phyloP scores from a whole-genome alignment of 2,888 invertebrate species.

The Deilephila porcellus region DNA sequence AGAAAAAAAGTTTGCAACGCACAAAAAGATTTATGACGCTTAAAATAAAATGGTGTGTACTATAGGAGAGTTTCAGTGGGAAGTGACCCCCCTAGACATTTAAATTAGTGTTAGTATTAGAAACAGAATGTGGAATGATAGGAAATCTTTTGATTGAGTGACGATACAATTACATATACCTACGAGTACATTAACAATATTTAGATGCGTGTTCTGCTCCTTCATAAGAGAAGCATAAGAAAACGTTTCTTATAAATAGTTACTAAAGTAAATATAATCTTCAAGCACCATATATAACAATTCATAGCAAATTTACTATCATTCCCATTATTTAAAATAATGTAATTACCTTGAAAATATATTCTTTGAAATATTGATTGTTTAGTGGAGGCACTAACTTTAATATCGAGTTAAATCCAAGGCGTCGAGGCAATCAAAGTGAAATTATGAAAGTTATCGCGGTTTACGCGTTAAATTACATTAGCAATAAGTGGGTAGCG shows the following conservation, averaged over 20 bases:
- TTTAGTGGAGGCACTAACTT: neutral
- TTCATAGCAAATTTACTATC: too few species aligned
- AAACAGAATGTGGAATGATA: neutral
- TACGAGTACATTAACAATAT: too few species aligned
- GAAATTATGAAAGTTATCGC: slow-evolving; percentile 40
- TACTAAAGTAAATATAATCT: too few species aligned
- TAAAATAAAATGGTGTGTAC: slow-evolving; percentile 5
- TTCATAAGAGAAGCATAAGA: too few species aligned
- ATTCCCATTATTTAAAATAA: too few species aligned
- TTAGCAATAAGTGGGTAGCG: neutral
- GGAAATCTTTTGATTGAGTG: too few species aligned
- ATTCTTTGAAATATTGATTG: too few species aligned
- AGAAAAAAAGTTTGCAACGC: slow-evolving; percentile 36
- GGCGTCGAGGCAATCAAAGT: slow-evolving; percentile 32
- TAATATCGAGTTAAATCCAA: slow-evolving; percentile 23
- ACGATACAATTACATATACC: too few species aligned
- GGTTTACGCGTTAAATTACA: slow-evolving; percentile 21
- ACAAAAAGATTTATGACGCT: slow-evolving; percentile 45
- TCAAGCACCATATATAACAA: too few species aligned
- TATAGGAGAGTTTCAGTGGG: neutral
- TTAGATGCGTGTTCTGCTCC: too few species aligned
- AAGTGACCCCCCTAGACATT: neutral
- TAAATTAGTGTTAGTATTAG: neutral
- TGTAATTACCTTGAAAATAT: too few species aligned
- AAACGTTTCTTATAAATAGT: too few species aligned